Base-by-base conservation (phyloP, 2,113 vertebrate species). In the Nipponia nippon region DNA sequence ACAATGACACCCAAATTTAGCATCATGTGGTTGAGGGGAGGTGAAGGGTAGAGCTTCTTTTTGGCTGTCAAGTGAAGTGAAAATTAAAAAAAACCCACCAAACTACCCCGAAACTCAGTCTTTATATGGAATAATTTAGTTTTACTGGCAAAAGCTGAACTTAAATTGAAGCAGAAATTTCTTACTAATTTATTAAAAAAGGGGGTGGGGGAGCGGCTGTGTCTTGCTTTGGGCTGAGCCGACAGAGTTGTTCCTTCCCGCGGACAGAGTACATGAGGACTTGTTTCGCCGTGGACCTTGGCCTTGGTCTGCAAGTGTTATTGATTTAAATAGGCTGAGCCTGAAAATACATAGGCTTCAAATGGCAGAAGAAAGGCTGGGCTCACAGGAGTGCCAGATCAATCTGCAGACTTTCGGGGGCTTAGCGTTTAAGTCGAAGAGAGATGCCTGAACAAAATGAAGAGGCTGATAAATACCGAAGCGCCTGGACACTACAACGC, bases 261-360 rank as follows among this genome's bases (percentile, higher is more conserved):
- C 0, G 26, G 27, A 12, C 2, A 1, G 50, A 11, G 38, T 1
- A 25, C 13, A 9, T 1, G 6, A 53, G 26, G n/a, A 14, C 30
- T 27, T 5, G 26, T 30, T 62, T 56, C 1, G 1, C 29, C 2
- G 4, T 2, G 13, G 40, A 62, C 42, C 42, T 82, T 36, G 61
- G 46, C 29, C 46, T 29, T 15, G 36, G 25, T 50, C 44, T 34
- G 22, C 9, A 2, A 38, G 14, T 2, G 44, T 27, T 62, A 44
- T 8, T 9, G 70, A 62, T 19, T 62, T 49, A 7, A n/a, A 27
- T 3, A 5, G 26, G 30, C 49, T 49, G 40, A 76, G 66, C 20
- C 40, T 49, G 61, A 7, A 62, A 56, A 25, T 1, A 16, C 49
- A 16, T 5, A 7, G 0, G 8, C 22, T 42, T 42, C 49, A 4